Conservation (phyloP, 2,113 vertebrate genomes). For the Callipepla californica region DNA sequence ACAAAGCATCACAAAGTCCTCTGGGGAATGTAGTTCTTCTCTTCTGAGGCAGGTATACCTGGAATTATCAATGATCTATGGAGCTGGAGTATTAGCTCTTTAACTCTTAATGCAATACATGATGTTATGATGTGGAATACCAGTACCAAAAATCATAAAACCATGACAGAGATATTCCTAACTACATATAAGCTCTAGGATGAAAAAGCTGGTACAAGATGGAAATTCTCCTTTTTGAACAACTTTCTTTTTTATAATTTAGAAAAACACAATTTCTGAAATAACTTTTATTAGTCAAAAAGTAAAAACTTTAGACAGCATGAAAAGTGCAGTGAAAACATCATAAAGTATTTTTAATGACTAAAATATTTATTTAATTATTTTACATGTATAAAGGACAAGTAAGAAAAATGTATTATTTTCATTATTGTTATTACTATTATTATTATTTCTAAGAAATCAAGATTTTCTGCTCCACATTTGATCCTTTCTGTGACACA, state of each 20-base stretch:
- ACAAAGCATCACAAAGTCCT: too few species aligned
- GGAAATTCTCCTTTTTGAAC: not conserved
- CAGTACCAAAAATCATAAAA: too few species aligned
- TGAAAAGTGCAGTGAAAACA: not conserved
- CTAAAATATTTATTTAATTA: not conserved
- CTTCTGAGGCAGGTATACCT: too few species aligned
- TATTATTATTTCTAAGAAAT: not conserved
- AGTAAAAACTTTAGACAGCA: not conserved
- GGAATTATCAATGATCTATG: too few species aligned
- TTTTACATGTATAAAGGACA: not conserved
- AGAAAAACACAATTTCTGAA: not conserved
- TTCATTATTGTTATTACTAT: not conserved
- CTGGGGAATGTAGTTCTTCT: too few species aligned
- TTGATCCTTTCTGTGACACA: not conserved
- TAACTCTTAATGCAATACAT: too few species aligned
- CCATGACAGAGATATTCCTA: not conserved
- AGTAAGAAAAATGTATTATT: not conserved
- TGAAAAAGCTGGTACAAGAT: not conserved
- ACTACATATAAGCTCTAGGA: not conserved
- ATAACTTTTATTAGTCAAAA: not conserved
- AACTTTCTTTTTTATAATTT: not conserved
- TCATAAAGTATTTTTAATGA: not conserved
- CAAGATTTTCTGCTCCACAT: not conserved
- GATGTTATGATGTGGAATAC: too few species aligned
- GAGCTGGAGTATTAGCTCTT: too few species aligned